These are phyloP conservation scores for Hydroisotoma schaefferi DNA, from an alignment of 2,888 invertebrate species.

Conservation along the genomic window DNA sequence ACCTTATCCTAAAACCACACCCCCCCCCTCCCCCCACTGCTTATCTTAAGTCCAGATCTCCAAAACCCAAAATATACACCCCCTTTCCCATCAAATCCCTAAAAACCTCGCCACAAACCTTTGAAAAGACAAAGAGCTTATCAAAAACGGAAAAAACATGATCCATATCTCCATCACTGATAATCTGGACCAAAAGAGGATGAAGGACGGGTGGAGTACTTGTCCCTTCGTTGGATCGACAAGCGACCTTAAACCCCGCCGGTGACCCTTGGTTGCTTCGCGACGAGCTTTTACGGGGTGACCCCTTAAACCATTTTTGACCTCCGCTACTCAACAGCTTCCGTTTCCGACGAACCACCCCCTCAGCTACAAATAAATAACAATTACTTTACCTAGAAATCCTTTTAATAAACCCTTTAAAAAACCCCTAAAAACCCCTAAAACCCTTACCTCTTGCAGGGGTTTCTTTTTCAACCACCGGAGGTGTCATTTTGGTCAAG, in stretches of 20 bases:
- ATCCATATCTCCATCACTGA: background rate
- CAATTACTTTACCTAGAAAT: no score
- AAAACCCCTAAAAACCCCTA: no score
- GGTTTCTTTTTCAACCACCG: no score
- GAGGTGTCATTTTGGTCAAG: no score
- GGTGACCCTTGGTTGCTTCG: background rate
- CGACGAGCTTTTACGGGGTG: slow-evolving; percentile 4
- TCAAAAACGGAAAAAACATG: background rate
- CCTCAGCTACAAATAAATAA: background rate
- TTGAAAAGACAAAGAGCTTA: background rate
- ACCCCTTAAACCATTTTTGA: slow-evolving; percentile 17
- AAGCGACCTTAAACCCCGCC: background rate
- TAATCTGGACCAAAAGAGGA: background rate
- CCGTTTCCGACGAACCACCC: slow-evolving; percentile 1
- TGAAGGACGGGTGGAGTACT: background rate
- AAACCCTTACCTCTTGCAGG: no score
- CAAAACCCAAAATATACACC: no score
- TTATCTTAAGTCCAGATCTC: no score
- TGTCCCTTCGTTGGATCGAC: background rate
- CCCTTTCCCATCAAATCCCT: no score
- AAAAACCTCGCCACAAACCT: no score
- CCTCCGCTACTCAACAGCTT: slow-evolving; percentile 6
- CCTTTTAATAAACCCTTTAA: no score
- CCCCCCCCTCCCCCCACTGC: no score
- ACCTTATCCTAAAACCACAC: background rate